Base-by-base conservation (phyloP, 2,113 vertebrate species). In the Syngnathus typhle region DNA sequence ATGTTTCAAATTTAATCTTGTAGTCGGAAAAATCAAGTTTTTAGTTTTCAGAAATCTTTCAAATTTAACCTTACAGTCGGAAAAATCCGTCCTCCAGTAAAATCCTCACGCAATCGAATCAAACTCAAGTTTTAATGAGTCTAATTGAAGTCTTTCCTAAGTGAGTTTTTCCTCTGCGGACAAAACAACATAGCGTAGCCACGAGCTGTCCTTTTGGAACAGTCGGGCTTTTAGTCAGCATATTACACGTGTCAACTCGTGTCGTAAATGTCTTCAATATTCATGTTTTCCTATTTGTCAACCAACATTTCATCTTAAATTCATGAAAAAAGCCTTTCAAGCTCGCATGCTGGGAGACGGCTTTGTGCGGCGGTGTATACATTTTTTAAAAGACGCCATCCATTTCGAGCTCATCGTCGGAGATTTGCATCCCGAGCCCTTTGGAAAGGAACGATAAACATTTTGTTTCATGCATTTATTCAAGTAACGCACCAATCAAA, bases 271-370 rank as follows among this genome's bases (percentile, higher is more conserved):
- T 80, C 75, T 91, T 88, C 85, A 92, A 87, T 90, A 91, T 91
- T 91, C 77, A 91, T 91, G 88, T 88, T 89, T 91, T 84, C 79
- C 76, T 91, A 90, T 91, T 91, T 91, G 88, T 91, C 90, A 92
- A 91, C 89, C 88, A 88, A 82, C 86, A 88, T 89, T 88, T 88
- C 87, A 90, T 90, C 83, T 90, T 78, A 82, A 89, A 91, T 91
- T 90, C 80, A 91, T 91, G 89, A 89, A 88, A 90, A 87, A 88
- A 87, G 84, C 89, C 85, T 88, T 82, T 88, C 75, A 71, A 76
- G 85, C 66, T 59, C 1, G 80, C 80, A 82, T 75, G 84, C 84
- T 70, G 78, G 79, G 84, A 84, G 75, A 78, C 32, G 67, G 74
- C 78, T 88, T 51, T 84, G 84, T 89, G 83, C 81, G 32, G 36